Conservation (phyloP, 2,113 vertebrate genomes). For the Oreochromis spilurus region DNA sequence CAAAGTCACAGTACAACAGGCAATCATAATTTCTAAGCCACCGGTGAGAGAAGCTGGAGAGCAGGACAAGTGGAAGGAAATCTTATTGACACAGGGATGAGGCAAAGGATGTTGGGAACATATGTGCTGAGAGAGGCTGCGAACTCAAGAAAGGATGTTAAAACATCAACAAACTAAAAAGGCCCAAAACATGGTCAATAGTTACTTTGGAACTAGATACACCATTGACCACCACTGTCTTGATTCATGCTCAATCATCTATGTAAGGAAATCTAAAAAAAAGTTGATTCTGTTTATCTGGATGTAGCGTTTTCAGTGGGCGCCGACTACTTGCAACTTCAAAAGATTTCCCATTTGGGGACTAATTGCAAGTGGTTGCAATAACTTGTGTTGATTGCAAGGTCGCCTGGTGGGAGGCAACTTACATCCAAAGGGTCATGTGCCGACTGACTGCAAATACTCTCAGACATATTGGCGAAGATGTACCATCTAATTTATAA, state of each 20-base stretch:
- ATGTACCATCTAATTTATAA: background rate
- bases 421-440: background rate
- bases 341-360: background rate
- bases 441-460: background rate
- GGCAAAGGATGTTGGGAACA: constrained; percentile 64
- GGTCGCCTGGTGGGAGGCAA: background rate
- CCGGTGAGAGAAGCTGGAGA: constrained; percentile 71
- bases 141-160: constrained; percentile 55
- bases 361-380: background rate
- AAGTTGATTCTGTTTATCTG: background rate
- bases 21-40: constrained; percentile 75
- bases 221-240: background rate
- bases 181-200: background rate
- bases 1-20: constrained; percentile 69
- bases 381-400: background rate
- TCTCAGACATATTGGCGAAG: background rate
- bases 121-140: constrained; percentile 58
- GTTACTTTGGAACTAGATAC: background rate
- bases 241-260: background rate
- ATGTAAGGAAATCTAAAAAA: background rate
- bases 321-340: background rate
- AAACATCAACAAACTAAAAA: constrained; percentile 68
- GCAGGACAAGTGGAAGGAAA: constrained; percentile 77
- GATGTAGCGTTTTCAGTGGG: background rate
- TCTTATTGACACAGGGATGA: constrained; percentile 74